Evolutionary conservation across 2,888 invertebrate genomes (phyloP).

Genomic region (Idaea straminata): DNA sequence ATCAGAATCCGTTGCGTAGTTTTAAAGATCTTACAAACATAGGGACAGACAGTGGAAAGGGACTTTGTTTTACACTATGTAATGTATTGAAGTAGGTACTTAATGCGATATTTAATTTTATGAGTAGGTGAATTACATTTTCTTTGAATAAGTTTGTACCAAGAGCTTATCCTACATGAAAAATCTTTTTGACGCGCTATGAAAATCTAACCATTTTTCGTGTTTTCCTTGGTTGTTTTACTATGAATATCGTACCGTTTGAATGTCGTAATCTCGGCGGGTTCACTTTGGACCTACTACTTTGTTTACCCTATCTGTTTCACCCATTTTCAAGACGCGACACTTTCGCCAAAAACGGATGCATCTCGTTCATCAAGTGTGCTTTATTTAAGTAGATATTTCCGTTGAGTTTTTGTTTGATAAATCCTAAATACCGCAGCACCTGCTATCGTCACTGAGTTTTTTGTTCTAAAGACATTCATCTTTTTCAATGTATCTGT

Average conservation of each 20-base stretch:
- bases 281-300: background rate
- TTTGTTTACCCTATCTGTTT: background rate
- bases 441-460: background rate
- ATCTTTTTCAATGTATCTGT: background rate
- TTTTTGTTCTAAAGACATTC: background rate
- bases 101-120: no score
- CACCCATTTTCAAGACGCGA: conserved; percentile 11
- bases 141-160: no score
- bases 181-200: no score
- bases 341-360: conserved; percentile 6
- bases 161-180: no score
- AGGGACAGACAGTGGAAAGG: no score
- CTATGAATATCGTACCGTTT: background rate
- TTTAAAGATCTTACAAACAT: no score
- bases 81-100: no score
- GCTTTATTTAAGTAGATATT: conserved; percentile 10
- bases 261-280: background rate
- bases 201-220: background rate
- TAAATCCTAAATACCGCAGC: background rate
- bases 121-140: no score
- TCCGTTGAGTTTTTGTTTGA: conserved; percentile 9
- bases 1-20: no score
- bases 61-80: no score
- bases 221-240: background rate
- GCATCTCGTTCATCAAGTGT: conserved; percentile 1